A percentile compares a stretch with the other conserved stretches of the same genome.
phyloP scores from a whole-genome alignment of 1,140 invertebrate genomes.

The Araneus ventricosus region DNA sequence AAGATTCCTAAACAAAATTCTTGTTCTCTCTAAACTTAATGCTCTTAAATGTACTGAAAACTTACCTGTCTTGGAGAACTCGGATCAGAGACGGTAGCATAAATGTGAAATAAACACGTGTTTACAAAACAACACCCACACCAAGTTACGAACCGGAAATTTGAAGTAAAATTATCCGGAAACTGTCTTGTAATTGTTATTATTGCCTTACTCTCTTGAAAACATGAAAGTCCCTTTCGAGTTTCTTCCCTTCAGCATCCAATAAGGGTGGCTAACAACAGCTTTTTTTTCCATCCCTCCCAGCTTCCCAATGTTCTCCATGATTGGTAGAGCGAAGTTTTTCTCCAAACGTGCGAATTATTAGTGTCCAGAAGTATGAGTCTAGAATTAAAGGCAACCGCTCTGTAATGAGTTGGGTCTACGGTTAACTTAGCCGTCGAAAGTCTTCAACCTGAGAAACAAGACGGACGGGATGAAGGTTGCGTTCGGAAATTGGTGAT shows the following conservation, averaged over 20 bases:
- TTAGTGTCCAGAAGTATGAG: background rate
- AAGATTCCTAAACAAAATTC: background rate
- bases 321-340: constrained; percentile 21
- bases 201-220: background rate
- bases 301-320: constrained; percentile 1
- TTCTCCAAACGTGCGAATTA: constrained; percentile 44
- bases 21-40: too few species aligned
- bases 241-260: background rate
- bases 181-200: background rate
- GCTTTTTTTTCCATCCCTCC: background rate
- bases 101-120: background rate
- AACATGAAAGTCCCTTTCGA: background rate
- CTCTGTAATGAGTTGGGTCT: constrained; percentile 7
- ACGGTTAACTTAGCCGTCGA: constrained; percentile 33
- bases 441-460: constrained; percentile 23
- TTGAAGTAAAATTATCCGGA: background rate
- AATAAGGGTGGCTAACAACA: background rate
- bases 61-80: background rate
- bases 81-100: background rate
- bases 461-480: constrained; percentile 2
- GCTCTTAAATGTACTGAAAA: background rate
- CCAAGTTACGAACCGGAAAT: background rate
- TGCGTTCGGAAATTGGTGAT: background rate
- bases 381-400: constrained; percentile 53
- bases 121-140: background rate